Percentiles rank a stretch among this genome's conserved stretches.
Conservation (phyloP, 1,140 invertebrate genomes). For the Drosophila kurseongensis region DNA sequence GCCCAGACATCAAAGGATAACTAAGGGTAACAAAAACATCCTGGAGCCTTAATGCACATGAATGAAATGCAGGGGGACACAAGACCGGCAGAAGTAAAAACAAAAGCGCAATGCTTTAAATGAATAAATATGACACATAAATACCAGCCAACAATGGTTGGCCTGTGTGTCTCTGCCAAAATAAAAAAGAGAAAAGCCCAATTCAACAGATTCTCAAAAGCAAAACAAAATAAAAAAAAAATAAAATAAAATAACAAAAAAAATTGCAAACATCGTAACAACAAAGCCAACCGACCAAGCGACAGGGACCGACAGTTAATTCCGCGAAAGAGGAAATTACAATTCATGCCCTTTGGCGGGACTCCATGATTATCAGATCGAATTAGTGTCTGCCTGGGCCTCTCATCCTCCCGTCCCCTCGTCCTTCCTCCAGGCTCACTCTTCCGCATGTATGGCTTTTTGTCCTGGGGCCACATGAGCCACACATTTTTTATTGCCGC, state of each 20-base stretch:
- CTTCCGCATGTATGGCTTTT: conserved; percentile 9
- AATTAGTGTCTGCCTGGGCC: conserved; percentile 81
- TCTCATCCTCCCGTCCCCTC: conserved; percentile 10
- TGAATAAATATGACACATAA: conserved; percentile 82
- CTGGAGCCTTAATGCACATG: conserved; percentile 45
- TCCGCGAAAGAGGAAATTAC: conserved; percentile 85
- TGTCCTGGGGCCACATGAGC: conserved; percentile 69
- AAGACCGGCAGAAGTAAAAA: conserved; percentile 26
- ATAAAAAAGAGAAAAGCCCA: conserved; percentile 8
- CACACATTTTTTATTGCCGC: conserved; percentile 72
- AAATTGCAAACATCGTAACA: conserved; percentile 50
- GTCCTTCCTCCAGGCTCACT: conserved; percentile 1
- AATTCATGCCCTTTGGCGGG: conserved; percentile 84
- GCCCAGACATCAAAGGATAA: conserved; percentile 32
- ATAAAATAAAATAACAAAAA: conserved; percentile 13
- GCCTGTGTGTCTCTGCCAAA: conserved; percentile 25
- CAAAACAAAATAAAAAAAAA: conserved; percentile 2
- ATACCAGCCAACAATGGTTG: conserved; percentile 53
- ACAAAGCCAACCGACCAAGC: conserved; percentile 60
- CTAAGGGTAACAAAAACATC: conserved; percentile 19
- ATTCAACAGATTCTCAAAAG: conserved; percentile 17
- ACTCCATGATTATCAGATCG: conserved; percentile 84
- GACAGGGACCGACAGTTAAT: conserved; percentile 82
- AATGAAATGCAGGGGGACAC: conserved; percentile 40
- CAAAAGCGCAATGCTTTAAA: conserved; percentile 73